Base-by-base conservation (phyloP, 2,797 vertebrate genomes). In the Lerista edwardsae region DNA sequence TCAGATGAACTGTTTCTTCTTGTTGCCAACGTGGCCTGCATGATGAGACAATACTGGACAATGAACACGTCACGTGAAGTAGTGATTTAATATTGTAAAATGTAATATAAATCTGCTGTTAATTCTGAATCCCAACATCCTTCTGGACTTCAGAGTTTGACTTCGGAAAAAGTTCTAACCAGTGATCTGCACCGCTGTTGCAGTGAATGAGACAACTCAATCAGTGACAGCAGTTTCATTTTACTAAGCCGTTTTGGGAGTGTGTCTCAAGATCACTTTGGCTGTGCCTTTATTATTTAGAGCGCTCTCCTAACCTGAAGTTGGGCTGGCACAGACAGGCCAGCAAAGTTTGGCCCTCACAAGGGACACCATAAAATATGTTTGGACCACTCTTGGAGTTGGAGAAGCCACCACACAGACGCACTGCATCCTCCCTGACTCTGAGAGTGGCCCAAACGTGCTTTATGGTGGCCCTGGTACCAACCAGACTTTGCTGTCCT, bases 181-280 rank as follows among this genome's bases (percentile, higher is more conserved):
- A 36, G 36, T 69, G 81, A 85, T 82, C 59, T 86, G 65, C 82
- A 31, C 86, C 89, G 93, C 93, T 94, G 93, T 88, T 83, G 6
- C 80, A 29, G 87, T 4, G 64, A 83, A 41, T 36, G 90, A 91
- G 90, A 79, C 80, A 92, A 91, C 87, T 25, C 92, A 92, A 23
- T 67, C 84, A 90, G 84, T 81, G 87, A 82, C 65, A 88, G 65
- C 89, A 93, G 91, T 93, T 91, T 92, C 93, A 93, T 90, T 85
- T 82, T 82, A 31, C 87, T 85, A 10, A n/a, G 36, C 80, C 88
- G 89, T 82, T 65, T 87, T 62, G 84, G 79, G 91, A 31, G 74
- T 87, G 90, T 57, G 92, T 90, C 91, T 92, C 93, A 88, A n/a
- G 93, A 91, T 71, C 4, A 82, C 78, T 87, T 88, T 86, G 93